Percentiles rank a stretch among this genome's conserved stretches.
phyloP scores from a whole-genome alignment of 2,113 vertebrate genomes.

The Vidua chalybeata region DNA sequence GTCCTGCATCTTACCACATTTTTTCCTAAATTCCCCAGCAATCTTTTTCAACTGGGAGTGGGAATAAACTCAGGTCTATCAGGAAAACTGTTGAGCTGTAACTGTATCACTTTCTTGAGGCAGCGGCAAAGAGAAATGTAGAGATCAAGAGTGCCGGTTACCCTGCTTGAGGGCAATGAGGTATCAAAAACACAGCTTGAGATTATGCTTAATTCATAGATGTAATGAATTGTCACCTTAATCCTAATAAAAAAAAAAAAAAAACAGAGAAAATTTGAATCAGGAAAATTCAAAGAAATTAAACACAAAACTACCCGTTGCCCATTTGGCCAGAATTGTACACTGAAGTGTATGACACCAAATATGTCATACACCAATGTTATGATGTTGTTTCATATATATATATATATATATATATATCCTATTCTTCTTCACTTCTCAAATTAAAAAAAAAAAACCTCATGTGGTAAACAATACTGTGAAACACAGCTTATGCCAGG shows the following conservation, averaged over 20 bases:
- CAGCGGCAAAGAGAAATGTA: background rate
- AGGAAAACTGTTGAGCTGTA: background rate
- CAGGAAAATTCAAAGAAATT: background rate
- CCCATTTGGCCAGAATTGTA: background rate
- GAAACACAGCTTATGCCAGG: background rate
- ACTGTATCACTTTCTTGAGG: background rate
- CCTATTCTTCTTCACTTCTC: background rate
- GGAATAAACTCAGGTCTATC: background rate
- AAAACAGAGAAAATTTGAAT: background rate
- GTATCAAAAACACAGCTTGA: background rate
- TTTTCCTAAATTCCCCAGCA: background rate
- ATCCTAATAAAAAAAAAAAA: background rate
- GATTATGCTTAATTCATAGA: background rate
- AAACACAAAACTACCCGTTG: background rate
- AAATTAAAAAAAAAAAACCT: background rate
- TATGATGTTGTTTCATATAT: background rate
- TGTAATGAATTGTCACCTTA: background rate
- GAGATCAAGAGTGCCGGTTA: background rate
- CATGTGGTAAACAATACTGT: background rate
- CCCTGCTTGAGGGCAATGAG: background rate
- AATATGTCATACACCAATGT: rapidly evolving
- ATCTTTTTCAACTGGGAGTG: background rate
- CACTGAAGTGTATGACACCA: background rate
- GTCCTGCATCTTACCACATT: rapidly evolving
- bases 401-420: background rate